phyloP scores from a whole-genome alignment of 2,888 invertebrate genomes.

The Hypena proboscidalis region DNA sequence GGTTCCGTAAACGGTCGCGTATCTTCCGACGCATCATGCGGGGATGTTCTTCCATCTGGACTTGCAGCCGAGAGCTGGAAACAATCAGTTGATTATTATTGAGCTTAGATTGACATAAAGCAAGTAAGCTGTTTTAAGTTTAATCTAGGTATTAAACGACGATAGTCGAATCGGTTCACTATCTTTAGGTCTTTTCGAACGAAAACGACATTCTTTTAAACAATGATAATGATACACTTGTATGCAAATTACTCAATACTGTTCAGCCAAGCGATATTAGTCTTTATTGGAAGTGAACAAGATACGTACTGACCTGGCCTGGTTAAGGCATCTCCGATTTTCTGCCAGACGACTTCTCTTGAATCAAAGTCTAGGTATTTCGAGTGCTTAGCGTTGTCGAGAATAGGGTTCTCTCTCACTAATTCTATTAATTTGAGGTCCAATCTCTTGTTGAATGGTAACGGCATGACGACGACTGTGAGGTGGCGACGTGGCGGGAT shows the following conservation, averaged over 20 bases:
- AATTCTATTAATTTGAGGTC: constrained; percentile 64
- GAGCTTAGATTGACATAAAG: too few species aligned
- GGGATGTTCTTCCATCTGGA: constrained; percentile 74
- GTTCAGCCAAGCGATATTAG: not conserved
- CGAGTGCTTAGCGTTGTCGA: constrained; percentile 66
- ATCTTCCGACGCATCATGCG: constrained; percentile 72
- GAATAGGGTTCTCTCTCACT: constrained; percentile 64
- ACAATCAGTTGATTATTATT: too few species aligned
- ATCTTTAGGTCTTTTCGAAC: too few species aligned
- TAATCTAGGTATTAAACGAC: too few species aligned
- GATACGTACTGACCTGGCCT: constrained; percentile 63
- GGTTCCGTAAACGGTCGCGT: constrained; percentile 60
- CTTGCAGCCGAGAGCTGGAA: constrained; percentile 69
- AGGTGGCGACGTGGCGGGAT: constrained; percentile 33
- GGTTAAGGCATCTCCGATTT: constrained; percentile 67
- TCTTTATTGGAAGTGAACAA: not conserved
- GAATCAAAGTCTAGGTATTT: constrained; percentile 68
- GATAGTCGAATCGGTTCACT: too few species aligned
- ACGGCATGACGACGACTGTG: constrained; percentile 58
- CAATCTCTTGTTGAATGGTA: constrained; percentile 64
- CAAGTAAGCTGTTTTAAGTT: too few species aligned
- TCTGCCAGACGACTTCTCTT: constrained; percentile 74
- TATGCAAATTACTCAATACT: not conserved
- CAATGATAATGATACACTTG: not conserved
- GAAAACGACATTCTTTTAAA: too few species aligned